Base-by-base conservation (phyloP, 1,140 invertebrate genomes). In the Bradysia coprophila region DNA sequence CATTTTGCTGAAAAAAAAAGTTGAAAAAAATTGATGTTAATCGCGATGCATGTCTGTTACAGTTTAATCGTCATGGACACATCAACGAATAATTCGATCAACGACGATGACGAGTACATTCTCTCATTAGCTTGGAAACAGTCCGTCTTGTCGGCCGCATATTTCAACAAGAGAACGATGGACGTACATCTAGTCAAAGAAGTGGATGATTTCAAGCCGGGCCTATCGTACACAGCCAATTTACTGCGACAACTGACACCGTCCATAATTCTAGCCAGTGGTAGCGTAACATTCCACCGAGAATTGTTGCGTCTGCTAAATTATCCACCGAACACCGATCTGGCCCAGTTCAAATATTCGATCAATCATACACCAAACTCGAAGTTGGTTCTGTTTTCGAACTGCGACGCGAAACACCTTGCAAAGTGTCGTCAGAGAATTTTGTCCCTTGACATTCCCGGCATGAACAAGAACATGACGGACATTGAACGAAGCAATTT, bases 71-170 rank as follows among this genome's bases (percentile, higher is more conserved):
- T 28, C 13, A 28, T 28, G 24, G 24, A 28, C 24, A 28, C n/a
- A n/a, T n/a, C n/a, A n/a, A n/a, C n/a, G n/a, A n/a, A 38, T 5
- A 9, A 38, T 8, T 20, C n/a, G 16, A 4, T 18, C 10, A 36
- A n/a, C 33, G 36, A 38, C n/a, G 16, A 38, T 19, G 36, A 38
- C 18, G 36, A 38, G n/a, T 4, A 38, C 18, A 39, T 39, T 39
- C 21, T 18, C 9, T 39, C 38, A 9, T 39, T 39, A 13, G 13
- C n/a, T 39, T 39, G 38, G 38, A 11, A 21, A 11, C 10, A 13
- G 6, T 20, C 21, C 3, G 5, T 8, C 5, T 22, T 39, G 8
- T 10, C 21, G 8, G 20, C 21, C 5, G 13, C 38, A 21, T 39
- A 22, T 22, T 39, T 21, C 21, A 21, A 39, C 15, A 13, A 22